Percentiles rank a stretch among this genome's conserved stretches.
These are phyloP conservation scores for Callipepla squamata DNA, from an alignment of 2,113 vertebrate genomes.

Conservation along the genomic window DNA sequence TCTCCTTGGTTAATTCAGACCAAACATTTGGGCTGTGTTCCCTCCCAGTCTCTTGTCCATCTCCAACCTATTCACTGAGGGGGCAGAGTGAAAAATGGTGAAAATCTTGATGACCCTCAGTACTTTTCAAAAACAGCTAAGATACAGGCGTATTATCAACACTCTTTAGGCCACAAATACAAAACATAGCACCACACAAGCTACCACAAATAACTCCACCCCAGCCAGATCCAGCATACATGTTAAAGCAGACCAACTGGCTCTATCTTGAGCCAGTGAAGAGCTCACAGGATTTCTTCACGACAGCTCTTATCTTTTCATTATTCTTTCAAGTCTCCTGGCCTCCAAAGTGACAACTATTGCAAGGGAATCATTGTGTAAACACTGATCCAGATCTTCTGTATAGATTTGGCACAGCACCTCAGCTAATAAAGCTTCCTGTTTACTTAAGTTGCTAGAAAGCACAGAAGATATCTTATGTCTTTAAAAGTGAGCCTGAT, in stretches of 20 bases:
- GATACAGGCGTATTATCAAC: not conserved
- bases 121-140: not conserved
- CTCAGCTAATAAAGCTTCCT: not conserved
- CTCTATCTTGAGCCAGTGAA: not conserved
- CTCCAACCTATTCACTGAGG: not conserved
- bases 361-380: not conserved
- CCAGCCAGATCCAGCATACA: accelerated
- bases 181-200: not conserved
- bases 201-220: not conserved
- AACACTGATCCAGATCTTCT: not conserved
- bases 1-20: accelerated
- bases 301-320: not conserved
- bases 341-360: not conserved
- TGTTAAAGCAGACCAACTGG: accelerated
- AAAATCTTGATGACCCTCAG: not conserved
- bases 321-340: not conserved
- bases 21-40: not conserved
- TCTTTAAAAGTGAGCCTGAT: not conserved
- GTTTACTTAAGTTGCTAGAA: not conserved
- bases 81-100: not conserved
- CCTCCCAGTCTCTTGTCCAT: accelerated
- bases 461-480: not conserved
- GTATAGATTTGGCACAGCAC: not conserved
- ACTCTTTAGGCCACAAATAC: not conserved
- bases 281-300: not conserved